Conservation (phyloP, 2,888 invertebrate genomes). For the Pandemis heparana region DNA sequence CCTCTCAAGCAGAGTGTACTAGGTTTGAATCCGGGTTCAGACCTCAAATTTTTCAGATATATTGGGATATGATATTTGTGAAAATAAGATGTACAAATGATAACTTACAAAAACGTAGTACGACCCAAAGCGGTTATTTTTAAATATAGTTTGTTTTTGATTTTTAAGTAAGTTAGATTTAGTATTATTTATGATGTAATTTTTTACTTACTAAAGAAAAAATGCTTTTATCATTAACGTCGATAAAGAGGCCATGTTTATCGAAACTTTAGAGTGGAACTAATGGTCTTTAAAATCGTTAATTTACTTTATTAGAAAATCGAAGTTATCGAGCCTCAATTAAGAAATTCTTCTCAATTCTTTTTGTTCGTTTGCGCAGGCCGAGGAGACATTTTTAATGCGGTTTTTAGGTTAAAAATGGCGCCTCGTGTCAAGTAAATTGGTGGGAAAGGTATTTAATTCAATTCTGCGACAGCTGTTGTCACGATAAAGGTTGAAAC, state of each 20-base stretch:
- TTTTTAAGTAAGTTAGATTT: no score
- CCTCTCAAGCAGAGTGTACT: no score
- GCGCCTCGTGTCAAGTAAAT: slow-evolving; percentile 3
- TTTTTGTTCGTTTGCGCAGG: slow-evolving; percentile 6
- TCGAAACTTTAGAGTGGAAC: background rate
- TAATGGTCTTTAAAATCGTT: background rate
- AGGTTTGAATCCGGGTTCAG: no score
- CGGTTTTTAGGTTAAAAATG: slow-evolving; percentile 12
- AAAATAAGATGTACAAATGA: no score
- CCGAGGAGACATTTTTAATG: slow-evolving; percentile 17
- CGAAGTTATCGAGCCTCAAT: slow-evolving; percentile 4
- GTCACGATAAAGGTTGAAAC: background rate
- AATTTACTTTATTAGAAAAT: background rate
- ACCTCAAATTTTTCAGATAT: no score
- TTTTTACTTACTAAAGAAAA: background rate
- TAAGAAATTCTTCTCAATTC: background rate
- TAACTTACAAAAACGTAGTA: no score
- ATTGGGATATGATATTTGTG: no score
- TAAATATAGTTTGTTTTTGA: no score
- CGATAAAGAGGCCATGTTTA: background rate
- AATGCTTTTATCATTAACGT: background rate
- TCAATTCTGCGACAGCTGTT: background rate
- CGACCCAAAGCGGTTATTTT: no score
- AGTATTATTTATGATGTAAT: no score
- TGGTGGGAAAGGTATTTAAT: slow-evolving; percentile 1